These are phyloP conservation scores for Columba janthina DNA, from an alignment of 2,113 vertebrate genomes.

Conservation along the genomic window DNA sequence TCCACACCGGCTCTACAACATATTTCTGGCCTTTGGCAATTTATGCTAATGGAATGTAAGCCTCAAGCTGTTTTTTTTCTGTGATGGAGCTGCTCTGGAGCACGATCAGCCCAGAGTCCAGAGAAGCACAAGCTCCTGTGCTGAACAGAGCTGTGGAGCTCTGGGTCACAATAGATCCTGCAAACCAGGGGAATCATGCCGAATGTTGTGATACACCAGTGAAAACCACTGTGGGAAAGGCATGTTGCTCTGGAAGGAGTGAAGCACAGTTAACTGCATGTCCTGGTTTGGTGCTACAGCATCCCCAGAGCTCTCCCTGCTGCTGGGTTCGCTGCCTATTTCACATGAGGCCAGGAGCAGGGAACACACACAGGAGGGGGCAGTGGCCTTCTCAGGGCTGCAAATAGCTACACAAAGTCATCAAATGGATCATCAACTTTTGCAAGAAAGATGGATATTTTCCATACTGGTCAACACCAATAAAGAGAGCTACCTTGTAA, in stretches of 20 bases:
- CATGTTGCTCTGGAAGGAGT: neutral
- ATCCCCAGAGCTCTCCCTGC: neutral
- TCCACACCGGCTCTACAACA: neutral
- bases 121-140: neutral
- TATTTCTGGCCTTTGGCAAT: conserved; percentile 6
- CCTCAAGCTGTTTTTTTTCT: conserved; percentile 36
- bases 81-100: conserved; percentile 1
- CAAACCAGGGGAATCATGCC: neutral
- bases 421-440: neutral
- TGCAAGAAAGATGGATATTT: neutral
- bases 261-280: neutral
- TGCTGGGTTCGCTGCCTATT: neutral
- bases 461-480: neutral
- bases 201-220: neutral
- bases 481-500: neutral
- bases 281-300: neutral
- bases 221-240: neutral
- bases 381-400: neutral
- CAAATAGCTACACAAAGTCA: neutral
- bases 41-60: conserved; percentile 20
- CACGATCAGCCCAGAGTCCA: neutral
- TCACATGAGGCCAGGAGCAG: neutral
- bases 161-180: neutral
- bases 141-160: neutral
- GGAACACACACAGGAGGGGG: accelerated